A percentile compares a stretch with the other conserved stretches of the same genome.
Evolutionary conservation across 1,140 invertebrate genomes (phyloP).

Genomic region (Eufriesea mexicana): DNA sequence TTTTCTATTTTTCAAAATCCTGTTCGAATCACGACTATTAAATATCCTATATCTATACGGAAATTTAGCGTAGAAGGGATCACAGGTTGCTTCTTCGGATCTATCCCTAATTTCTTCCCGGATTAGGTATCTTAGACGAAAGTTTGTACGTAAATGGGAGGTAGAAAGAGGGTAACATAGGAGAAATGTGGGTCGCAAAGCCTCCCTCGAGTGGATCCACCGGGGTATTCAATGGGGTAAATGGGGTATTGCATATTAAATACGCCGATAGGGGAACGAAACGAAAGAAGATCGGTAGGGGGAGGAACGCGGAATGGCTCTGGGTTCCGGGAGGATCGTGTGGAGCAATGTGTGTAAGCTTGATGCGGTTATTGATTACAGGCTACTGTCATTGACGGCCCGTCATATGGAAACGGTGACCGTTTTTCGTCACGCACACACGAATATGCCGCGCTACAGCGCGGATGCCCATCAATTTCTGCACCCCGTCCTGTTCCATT

Average conservation of each 20-base stretch:
- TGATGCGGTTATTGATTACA: conserved; percentile 79
- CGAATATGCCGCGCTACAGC: conserved; percentile 19
- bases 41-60: no score
- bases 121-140: conserved; percentile 65
- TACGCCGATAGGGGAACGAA: conserved; percentile 66
- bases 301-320: conserved; percentile 32
- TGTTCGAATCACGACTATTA: no score
- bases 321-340: conserved; percentile 55
- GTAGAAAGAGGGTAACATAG: not conserved
- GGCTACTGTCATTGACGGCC: conserved; percentile 77
- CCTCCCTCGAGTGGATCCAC: conserved; percentile 66
- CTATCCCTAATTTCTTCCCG: conserved; percentile 12
- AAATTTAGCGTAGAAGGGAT: not conserved
- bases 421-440: conserved; percentile 59
- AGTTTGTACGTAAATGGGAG: conserved; percentile 20
- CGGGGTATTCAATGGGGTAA: conserved; percentile 76
- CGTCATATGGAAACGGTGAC: conserved; percentile 71
- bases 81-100: not conserved
- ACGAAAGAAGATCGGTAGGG: conserved; percentile 49
- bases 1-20: no score
- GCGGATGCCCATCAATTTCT: conserved; percentile 51
- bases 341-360: conserved; percentile 72
- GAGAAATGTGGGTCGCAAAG: conserved; percentile 73
- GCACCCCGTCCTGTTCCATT: not conserved
- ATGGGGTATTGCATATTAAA: conserved; percentile 78